Conservation (phyloP, 64 coral and sea anemone genomes). For the Stylophora pistillata region DNA sequence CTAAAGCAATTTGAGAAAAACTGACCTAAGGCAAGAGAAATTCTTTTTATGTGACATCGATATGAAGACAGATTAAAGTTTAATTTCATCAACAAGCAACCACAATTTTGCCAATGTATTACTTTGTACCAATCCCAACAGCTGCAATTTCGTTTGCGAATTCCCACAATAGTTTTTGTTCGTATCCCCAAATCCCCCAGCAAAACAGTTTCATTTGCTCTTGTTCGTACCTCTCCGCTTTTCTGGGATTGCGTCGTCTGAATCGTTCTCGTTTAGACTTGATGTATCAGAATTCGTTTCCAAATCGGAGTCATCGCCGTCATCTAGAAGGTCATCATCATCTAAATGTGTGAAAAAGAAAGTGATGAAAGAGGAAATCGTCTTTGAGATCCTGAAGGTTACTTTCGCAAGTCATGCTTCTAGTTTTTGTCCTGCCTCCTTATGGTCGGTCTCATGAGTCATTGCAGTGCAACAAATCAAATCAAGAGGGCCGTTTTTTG, state of each 20-base stretch:
- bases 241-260: not conserved
- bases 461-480: too few species aligned
- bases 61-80: constrained; percentile 27
- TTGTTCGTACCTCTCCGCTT: constrained; percentile 11
- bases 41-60: not conserved
- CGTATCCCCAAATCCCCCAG: not conserved
- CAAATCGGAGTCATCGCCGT: not conserved
- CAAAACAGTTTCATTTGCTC: not conserved
- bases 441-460: not conserved
- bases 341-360: not conserved
- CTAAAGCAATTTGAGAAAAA: not conserved
- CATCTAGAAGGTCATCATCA: constrained; percentile 7
- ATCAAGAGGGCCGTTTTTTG: too few species aligned
- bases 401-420: not conserved
- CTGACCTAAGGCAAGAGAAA: not conserved
- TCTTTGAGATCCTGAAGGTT: not conserved
- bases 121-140: not conserved
- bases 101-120: not conserved
- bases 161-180: constrained; percentile 18
- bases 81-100: constrained; percentile 12
- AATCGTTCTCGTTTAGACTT: not conserved
- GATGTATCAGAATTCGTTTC: not conserved
- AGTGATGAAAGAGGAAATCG: not conserved
- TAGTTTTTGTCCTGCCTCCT: not conserved
- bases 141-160: not conserved